These are phyloP conservation scores for Drosophila hydei DNA, from an alignment of 1,140 invertebrate genomes.

Conservation along the genomic window DNA sequence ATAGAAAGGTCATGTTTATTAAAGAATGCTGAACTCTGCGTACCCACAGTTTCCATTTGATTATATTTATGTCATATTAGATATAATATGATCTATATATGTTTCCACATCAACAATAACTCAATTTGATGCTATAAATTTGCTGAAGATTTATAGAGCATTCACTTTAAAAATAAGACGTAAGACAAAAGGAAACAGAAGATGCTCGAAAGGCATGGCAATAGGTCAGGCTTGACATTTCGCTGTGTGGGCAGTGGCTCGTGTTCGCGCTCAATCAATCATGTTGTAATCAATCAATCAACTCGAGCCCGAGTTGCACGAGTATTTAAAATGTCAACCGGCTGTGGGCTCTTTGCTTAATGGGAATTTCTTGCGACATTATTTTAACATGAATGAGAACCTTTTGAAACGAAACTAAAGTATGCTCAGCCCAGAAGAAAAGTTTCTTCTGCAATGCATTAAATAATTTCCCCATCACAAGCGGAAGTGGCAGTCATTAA, in stretches of 20 bases:
- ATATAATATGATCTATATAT: no score
- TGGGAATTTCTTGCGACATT: slow-evolving; percentile 21
- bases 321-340: slow-evolving; percentile 52
- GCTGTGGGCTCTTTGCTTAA: slow-evolving; percentile 6
- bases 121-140: no score
- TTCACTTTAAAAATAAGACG: no score
- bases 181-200: not conserved
- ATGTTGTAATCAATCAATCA: slow-evolving; percentile 62
- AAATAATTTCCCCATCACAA: slow-evolving; percentile 43
- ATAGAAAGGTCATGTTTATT: no score
- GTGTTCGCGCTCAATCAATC: slow-evolving; percentile 45
- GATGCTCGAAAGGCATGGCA: not conserved
- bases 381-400: slow-evolving; percentile 28
- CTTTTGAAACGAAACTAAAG: slow-evolving; percentile 6
- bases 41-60: no score
- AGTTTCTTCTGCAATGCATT: slow-evolving; percentile 33
- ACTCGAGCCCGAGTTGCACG: slow-evolving; percentile 28
- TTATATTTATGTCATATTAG: no score
- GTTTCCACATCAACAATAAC: no score
- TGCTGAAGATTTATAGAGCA: no score
- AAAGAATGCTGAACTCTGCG: no score
- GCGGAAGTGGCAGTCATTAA: slow-evolving; percentile 57
- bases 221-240: slow-evolving; percentile 10
- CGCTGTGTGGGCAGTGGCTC: not conserved
- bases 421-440: slow-evolving; percentile 10